These are phyloP conservation scores for Pherbina coryleti DNA, from an alignment of 2,888 invertebrate genomes.

Conservation along the genomic window DNA sequence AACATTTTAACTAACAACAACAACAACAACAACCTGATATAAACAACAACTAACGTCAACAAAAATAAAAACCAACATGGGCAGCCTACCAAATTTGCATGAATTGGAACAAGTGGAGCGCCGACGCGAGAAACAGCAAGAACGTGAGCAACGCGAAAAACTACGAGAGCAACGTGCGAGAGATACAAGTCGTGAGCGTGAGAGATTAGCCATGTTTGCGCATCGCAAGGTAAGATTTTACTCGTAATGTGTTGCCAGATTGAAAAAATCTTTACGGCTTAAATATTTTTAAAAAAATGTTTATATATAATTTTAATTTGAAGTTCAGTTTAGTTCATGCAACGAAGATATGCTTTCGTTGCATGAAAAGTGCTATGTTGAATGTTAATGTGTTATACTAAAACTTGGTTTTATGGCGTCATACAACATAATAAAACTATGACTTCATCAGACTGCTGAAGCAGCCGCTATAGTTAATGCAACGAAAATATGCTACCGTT, in stretches of 20 bases:
- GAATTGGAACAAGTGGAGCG: constrained; percentile 72
- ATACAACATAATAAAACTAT: too few species aligned
- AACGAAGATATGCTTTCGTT: too few species aligned
- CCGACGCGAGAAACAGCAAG: constrained; percentile 64
- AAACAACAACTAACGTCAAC: neutral
- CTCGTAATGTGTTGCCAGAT: neutral
- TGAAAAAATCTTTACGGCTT: neutral
- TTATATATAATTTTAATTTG: too few species aligned
- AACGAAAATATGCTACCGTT: too few species aligned
- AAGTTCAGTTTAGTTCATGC: too few species aligned
- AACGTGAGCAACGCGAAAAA: constrained; percentile 57
- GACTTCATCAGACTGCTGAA: too few species aligned
- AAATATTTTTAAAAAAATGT: too few species aligned
- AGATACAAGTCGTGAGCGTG: constrained; percentile 64
- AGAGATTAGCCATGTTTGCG: constrained; percentile 60
- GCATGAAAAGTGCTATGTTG: too few species aligned
- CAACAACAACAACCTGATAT: neutral
- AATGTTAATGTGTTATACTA: too few species aligned
- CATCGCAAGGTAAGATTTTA: constrained; percentile 61
- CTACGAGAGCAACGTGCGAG: constrained; percentile 61
- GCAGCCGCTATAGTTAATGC: too few species aligned
- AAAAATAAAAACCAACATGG: constrained; percentile 69
- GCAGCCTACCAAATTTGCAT: constrained; percentile 77
- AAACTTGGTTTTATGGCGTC: too few species aligned
- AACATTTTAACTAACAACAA: neutral